Conservation (phyloP, 1,140 invertebrate genomes). For the Schlechtendalia chinensis region DNA sequence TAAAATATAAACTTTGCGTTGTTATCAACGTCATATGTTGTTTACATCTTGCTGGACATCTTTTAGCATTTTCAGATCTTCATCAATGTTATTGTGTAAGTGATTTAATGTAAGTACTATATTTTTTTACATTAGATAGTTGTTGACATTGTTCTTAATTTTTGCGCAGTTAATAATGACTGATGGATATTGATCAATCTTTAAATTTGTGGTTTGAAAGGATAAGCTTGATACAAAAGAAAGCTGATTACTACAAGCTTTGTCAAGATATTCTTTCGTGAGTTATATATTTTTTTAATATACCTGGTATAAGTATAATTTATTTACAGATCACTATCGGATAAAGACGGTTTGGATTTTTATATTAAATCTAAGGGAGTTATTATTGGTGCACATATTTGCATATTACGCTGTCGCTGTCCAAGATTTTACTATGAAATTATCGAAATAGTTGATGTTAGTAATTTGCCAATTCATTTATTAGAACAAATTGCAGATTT, state of each 20-base stretch:
- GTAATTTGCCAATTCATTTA: slow-evolving; percentile 23
- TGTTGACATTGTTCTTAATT: neutral
- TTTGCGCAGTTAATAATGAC: slow-evolving; percentile 27
- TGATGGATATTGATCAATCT: slow-evolving; percentile 44
- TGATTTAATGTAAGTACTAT: neutral
- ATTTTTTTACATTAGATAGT: neutral
- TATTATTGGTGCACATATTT: slow-evolving; percentile 13
- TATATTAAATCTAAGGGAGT: slow-evolving; percentile 42
- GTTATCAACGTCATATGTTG: neutral
- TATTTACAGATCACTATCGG: slow-evolving; percentile 13
- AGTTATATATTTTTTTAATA: neutral
- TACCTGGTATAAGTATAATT: neutral
- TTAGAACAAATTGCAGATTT: slow-evolving; percentile 33
- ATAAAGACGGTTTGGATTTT: slow-evolving; percentile 20
- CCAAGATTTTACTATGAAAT: slow-evolving; percentile 31
- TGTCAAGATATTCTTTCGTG: slow-evolving; percentile 41
- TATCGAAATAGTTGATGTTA: slow-evolving; percentile 31
- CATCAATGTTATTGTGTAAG: slow-evolving; percentile 20
- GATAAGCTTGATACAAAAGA: slow-evolving; percentile 43
- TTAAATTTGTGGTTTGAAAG: slow-evolving; percentile 38
- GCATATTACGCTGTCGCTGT: slow-evolving; percentile 42
- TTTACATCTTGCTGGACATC: neutral
- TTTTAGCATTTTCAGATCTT: neutral
- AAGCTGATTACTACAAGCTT: slow-evolving; percentile 37
- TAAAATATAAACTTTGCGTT: slow-evolving; percentile 14